Conservation (phyloP, 2,113 vertebrate genomes). For the Pseudonaja textilis region DNA sequence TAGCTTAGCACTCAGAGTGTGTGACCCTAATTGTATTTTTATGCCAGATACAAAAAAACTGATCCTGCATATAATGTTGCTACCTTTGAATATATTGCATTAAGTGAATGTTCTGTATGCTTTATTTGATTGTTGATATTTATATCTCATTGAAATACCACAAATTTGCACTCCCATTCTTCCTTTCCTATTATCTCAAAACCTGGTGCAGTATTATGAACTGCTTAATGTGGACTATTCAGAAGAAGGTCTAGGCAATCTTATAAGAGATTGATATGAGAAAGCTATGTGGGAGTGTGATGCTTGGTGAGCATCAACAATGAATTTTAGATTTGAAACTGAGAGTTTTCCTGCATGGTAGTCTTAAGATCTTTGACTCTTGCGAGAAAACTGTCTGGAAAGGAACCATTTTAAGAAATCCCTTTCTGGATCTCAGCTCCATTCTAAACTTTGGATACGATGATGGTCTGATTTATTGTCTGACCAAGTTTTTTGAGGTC, state of each 20-base stretch:
- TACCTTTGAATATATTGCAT: constrained; percentile 11
- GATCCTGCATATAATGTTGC: constrained; percentile 14
- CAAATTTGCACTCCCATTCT: neutral
- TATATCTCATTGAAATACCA: neutral
- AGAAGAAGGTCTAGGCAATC: neutral
- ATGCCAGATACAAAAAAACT: constrained; percentile 24
- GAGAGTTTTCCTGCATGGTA: neutral
- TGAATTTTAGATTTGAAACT: neutral
- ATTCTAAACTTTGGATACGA: neutral
- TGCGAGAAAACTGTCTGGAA: neutral
- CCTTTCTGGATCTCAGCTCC: neutral
- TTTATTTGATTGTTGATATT: neutral
- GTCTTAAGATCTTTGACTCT: neutral
- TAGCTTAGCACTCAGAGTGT: neutral
- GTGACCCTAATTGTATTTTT: neutral
- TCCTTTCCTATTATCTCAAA: neutral
- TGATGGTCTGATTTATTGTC: neutral
- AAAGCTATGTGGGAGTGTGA: neutral
- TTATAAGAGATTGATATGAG: neutral
- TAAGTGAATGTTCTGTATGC: neutral
- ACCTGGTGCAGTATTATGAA: neutral
- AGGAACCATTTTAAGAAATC: neutral
- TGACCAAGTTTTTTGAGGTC: neutral
- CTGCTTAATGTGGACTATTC: neutral
- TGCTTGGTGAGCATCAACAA: neutral